These are phyloP conservation scores for Scaptomyza parva DNA, from an alignment of 2,888 invertebrate species.

Conservation along the genomic window DNA sequence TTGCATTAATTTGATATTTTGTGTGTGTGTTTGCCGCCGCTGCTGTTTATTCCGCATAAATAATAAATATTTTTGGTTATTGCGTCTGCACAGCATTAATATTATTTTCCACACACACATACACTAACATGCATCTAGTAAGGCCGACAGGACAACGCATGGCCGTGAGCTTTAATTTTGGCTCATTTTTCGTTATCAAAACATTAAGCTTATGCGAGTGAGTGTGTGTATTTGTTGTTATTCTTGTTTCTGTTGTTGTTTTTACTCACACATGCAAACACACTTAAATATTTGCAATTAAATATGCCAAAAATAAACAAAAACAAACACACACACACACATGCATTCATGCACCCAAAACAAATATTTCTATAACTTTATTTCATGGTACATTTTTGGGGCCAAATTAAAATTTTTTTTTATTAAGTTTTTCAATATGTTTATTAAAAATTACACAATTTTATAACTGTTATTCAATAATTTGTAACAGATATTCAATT, in stretches of 20 bases:
- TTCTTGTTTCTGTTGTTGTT: slow-evolving; percentile 62
- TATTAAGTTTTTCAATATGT: background rate
- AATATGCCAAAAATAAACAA: slow-evolving; percentile 58
- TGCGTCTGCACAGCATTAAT: slow-evolving; percentile 80
- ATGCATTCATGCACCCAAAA: slow-evolving; percentile 5
- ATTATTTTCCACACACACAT: slow-evolving; percentile 60
- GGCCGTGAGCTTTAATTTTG: slow-evolving; percentile 76
- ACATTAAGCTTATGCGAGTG: slow-evolving; percentile 56
- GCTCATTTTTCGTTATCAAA: slow-evolving; percentile 78
- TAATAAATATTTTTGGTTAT: slow-evolving; percentile 80
- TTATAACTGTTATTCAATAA: too few relatives aligned
- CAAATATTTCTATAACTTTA: slow-evolving; percentile 25
- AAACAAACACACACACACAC: slow-evolving; percentile 11
- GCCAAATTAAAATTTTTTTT: slow-evolving; percentile 3
- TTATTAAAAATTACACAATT: slow-evolving; percentile 7
- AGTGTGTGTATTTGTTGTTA: slow-evolving; percentile 55
- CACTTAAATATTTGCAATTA: slow-evolving; percentile 76
- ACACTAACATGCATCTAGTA: slow-evolving; percentile 54
- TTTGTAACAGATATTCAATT: too few relatives aligned
- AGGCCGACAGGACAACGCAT: slow-evolving; percentile 47
- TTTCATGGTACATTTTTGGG: slow-evolving; percentile 6
- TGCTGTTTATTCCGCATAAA: slow-evolving; percentile 80
- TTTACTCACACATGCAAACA: slow-evolving; percentile 35
- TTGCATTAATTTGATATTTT: slow-evolving; percentile 79
- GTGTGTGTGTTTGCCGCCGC: slow-evolving; percentile 57